Conservation (phyloP, 2,888 invertebrate species). For the Drosophila lacicola region DNA sequence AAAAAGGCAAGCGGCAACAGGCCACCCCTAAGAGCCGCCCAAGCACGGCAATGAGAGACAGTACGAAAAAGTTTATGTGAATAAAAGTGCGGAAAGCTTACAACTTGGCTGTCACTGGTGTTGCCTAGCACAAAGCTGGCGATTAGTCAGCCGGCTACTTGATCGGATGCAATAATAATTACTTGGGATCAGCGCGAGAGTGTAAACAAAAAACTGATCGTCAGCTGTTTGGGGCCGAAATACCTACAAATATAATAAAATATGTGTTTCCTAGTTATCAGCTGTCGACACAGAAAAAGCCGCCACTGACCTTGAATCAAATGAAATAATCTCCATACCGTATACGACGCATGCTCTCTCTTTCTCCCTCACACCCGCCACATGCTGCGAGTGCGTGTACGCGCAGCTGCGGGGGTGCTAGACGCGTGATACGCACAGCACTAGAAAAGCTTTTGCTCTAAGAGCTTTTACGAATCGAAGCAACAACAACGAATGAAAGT, state of each 20-base stretch:
- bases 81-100: constrained; percentile 38
- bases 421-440: constrained; percentile 43
- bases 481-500: constrained; percentile 22
- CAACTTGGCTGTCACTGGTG: constrained; percentile 2
- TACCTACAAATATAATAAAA: background rate
- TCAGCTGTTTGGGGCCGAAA: constrained; percentile 57
- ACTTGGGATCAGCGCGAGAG: constrained; percentile 3
- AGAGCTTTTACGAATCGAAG: constrained; percentile 35
- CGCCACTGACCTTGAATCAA: constrained; percentile 39
- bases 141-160: constrained; percentile 38
- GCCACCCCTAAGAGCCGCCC: constrained; percentile 67
- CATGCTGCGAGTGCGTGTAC: constrained; percentile 53
- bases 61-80: constrained; percentile 38
- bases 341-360: constrained; percentile 36
- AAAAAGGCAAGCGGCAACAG: constrained; percentile 41
- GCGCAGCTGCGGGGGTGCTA: constrained; percentile 38
- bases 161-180: constrained; percentile 25
- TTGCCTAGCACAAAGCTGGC: constrained; percentile 1
- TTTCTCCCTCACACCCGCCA: constrained; percentile 25
- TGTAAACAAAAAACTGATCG: constrained; percentile 64
- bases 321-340: constrained; percentile 8
- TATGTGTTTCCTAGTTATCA: constrained; percentile 38
- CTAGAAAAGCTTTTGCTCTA: constrained; percentile 41
- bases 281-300: constrained; percentile 16
- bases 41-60: constrained; percentile 22